Evolutionary conservation across 2,113 vertebrate genomes (phyloP).

Genomic region (Phasianus colchicus): DNA sequence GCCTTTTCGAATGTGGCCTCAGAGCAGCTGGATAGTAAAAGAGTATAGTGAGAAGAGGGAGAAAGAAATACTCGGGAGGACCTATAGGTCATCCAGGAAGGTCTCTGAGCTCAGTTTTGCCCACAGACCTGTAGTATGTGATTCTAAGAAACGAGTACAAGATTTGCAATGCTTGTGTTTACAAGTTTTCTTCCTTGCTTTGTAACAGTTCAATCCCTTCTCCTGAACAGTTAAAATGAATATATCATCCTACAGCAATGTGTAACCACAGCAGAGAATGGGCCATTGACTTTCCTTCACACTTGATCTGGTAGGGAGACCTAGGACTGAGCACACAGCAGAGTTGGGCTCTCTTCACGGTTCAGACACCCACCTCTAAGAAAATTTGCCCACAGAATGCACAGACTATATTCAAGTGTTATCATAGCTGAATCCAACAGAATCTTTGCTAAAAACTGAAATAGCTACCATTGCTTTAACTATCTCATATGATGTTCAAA

Average conservation of each 20-base stretch:
- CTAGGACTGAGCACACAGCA: neutral
- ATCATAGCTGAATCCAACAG: neutral
- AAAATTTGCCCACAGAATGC: neutral
- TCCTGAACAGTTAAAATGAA: neutral
- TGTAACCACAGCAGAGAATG: neutral
- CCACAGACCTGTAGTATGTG: neutral
- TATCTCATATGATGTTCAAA: neutral
- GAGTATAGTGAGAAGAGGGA: neutral
- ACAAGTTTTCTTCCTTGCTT: neutral
- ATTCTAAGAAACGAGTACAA: neutral
- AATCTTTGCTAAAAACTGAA: neutral
- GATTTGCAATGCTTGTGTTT: neutral
- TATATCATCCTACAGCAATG: neutral
- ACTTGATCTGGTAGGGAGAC: neutral
- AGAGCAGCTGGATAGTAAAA: neutral
- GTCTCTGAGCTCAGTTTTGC: neutral
- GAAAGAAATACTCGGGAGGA: neutral
- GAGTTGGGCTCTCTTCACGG: neutral
- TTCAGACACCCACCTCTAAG: neutral
- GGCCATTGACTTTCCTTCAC: neutral
- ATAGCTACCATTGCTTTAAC: neutral
- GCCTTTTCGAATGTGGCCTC: neutral
- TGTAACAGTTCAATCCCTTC: rapidly evolving
- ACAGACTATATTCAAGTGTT: neutral
- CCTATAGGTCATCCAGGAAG: neutral